Evolutionary conservation across 2,113 vertebrate species (phyloP).

Genomic region (Todiramphus saurophagus): DNA sequence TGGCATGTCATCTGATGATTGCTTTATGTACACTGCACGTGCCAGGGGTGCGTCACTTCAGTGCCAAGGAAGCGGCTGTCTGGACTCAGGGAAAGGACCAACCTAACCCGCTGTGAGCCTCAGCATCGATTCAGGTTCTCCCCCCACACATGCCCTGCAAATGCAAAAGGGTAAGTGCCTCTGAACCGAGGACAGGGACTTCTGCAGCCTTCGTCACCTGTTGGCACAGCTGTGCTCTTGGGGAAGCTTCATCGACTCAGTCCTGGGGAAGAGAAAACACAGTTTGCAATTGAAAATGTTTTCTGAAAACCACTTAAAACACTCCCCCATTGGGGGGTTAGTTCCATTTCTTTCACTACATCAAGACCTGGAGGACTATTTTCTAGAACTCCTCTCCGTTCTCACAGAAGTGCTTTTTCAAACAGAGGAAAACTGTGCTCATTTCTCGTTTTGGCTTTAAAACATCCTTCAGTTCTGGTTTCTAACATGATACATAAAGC

Average conservation of each 20-base stretch:
- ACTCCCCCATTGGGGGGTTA: rapidly evolving
- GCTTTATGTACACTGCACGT: rapidly evolving
- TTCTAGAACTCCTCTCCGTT: neutral
- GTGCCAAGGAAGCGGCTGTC: neutral
- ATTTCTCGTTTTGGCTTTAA: neutral
- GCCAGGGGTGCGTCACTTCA: too few relatives aligned
- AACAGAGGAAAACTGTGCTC: neutral
- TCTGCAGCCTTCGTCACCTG: neutral
- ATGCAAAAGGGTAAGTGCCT: rapidly evolving
- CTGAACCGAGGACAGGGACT: too few relatives aligned
- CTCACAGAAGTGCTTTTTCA: neutral
- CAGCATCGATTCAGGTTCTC: rapidly evolving
- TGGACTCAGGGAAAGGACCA: rapidly evolving
- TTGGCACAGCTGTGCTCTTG: neutral
- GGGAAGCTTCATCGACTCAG: rapidly evolving
- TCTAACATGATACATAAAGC: neutral
- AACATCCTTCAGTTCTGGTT: neutral
- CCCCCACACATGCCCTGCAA: rapidly evolving
- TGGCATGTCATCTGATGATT: rapidly evolving
- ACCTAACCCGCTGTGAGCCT: rapidly evolving
- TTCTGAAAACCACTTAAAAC: neutral
- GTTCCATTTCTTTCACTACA: neutral
- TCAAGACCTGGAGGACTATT: neutral
- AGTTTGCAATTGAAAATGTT: neutral
- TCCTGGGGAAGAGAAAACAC: neutral